Percentiles rank a stretch among this genome's conserved stretches.
phyloP scores from a whole-genome alignment of 2,113 vertebrate genomes.

The Mesembrinibis cayennensis region DNA sequence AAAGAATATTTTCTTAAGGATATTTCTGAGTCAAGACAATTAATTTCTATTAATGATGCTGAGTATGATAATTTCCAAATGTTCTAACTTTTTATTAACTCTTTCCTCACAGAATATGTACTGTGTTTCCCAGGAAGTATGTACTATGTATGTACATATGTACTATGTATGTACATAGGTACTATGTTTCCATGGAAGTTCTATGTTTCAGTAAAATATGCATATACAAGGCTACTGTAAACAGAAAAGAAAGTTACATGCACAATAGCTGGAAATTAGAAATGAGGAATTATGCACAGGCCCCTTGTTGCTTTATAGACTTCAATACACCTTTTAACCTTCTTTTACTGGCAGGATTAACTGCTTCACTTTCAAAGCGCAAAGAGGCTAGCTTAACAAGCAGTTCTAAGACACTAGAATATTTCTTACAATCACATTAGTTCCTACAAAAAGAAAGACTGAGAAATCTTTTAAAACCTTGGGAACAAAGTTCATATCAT shows the following conservation, averaged over 20 bases:
- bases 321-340: background rate
- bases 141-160: no score
- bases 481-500: background rate
- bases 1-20: background rate
- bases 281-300: background rate
- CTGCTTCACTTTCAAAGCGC: background rate
- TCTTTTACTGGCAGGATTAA: background rate
- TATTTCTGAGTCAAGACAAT: background rate
- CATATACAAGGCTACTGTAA: background rate
- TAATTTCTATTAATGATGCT: background rate
- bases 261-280: background rate
- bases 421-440: background rate
- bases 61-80: background rate
- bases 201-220: background rate
- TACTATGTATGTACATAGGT: no score
- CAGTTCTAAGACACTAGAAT: background rate
- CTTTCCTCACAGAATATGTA: background rate
- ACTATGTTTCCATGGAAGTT: background rate
- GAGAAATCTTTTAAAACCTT: conserved; percentile 8
- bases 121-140: background rate
- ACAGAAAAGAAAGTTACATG: background rate
- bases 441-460: background rate
- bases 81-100: background rate
- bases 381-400: background rate
- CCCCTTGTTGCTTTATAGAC: background rate